Evolutionary conservation across 1,140 invertebrate genomes (phyloP).

Genomic region (Eubasilissa regina): DNA sequence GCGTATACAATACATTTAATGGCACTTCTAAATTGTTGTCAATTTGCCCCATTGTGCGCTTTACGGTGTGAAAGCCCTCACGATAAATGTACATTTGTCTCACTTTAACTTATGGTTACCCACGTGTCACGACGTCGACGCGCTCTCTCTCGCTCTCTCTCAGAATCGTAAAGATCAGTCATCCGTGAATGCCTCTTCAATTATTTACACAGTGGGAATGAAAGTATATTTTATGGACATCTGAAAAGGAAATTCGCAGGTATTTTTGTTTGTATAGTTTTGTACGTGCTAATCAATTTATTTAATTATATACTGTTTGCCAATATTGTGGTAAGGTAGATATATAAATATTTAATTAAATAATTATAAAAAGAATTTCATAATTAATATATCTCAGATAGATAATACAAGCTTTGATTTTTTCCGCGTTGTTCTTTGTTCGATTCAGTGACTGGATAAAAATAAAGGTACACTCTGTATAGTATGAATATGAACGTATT

Average conservation of each 20-base stretch:
- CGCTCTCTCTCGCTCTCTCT: background rate
- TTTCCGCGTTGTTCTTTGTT: no score
- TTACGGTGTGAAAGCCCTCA: background rate
- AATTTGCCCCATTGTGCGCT: conserved; percentile 48
- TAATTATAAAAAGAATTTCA: no score
- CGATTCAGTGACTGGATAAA: no score
- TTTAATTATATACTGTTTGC: no score
- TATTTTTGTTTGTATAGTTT: no score
- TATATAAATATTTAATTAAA: no score
- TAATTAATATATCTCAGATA: no score
- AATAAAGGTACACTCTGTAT: no score
- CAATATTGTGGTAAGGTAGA: no score
- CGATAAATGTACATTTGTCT: conserved; percentile 6
- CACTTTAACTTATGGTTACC: background rate
- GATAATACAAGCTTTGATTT: no score
- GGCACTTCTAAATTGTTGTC: conserved; percentile 55
- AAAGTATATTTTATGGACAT: background rate
- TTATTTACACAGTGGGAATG: conserved; percentile 31
- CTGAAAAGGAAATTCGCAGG: background rate
- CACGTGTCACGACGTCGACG: background rate
- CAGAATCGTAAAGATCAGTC: conserved; percentile 17
- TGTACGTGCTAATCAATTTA: no score
- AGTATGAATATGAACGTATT: no score
- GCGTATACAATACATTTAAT: conserved; percentile 52
- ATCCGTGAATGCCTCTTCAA: conserved; percentile 17